A percentile compares a stretch with the other conserved stretches of the same genome.
Conservation (phyloP, 2,888 invertebrate genomes). For the Clistopyga incitator region DNA sequence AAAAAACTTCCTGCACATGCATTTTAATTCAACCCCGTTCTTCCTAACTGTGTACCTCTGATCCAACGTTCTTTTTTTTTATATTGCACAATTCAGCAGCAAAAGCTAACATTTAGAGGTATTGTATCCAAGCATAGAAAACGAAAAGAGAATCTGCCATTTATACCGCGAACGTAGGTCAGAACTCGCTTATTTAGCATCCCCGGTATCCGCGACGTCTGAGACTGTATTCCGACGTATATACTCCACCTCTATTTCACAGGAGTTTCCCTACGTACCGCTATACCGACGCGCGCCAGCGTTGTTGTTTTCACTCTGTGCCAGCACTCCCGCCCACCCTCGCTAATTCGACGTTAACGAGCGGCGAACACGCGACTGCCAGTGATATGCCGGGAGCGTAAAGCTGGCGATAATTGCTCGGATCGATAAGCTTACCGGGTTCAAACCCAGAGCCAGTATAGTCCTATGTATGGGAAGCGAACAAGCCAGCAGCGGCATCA, state of each 20-base stretch:
- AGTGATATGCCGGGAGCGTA: slow-evolving; percentile 59
- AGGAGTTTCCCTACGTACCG: slow-evolving; percentile 21
- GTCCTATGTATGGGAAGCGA: slow-evolving; percentile 42
- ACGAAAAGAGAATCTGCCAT: slow-evolving; percentile 23
- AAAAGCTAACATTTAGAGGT: not conserved
- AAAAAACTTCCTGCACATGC: too few relatives aligned
- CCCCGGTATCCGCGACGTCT: not conserved
- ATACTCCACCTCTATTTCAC: slow-evolving; percentile 27
- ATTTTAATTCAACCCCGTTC: too few relatives aligned
- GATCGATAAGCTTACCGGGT: slow-evolving; percentile 66
- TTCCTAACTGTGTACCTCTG: too few relatives aligned
- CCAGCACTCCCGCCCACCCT: slow-evolving; percentile 59
- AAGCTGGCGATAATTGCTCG: slow-evolving; percentile 70
- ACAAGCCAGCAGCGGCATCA: slow-evolving; percentile 50
- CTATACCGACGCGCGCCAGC: slow-evolving; percentile 39
- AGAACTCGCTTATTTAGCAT: not conserved
- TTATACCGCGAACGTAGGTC: not conserved
- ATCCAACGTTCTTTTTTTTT: too few relatives aligned
- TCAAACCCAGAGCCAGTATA: slow-evolving; percentile 47
- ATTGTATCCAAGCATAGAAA: not conserved
- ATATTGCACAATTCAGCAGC: not conserved
- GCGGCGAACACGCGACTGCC: slow-evolving; percentile 67
- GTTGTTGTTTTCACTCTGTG: slow-evolving; percentile 65
- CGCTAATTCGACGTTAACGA: slow-evolving; percentile 71
- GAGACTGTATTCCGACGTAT: slow-evolving; percentile 9